Evolutionary conservation across 2,113 vertebrate genomes (phyloP), one percentile per base, ranked within the genome.

Genomic region (Pelobates fuscus): DNA sequence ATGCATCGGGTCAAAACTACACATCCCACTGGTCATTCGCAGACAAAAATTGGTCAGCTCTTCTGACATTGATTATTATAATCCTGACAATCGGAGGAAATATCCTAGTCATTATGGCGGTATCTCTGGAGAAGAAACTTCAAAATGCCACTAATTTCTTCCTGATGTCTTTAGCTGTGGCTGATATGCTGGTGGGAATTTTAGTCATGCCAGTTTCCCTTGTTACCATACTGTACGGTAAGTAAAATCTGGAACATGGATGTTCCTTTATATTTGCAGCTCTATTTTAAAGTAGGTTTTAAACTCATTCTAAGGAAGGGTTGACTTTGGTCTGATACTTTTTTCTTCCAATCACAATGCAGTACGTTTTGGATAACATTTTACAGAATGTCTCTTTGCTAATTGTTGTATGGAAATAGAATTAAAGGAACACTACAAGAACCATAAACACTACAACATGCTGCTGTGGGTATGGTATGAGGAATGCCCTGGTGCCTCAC

Each of bases 121-220:
- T 99, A 70, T 95, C 94, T 17, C 80, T 99, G 89, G 97, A 99
- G 88, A 98, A 97, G 88, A 98, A 98, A 84, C 92, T 99, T 74
- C 97, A 99, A 81, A 99, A 96, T 26, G 97, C 96, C 58, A 99
- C 97, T 58, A 99, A 99, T 86, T 99, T 96, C 84, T 99, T 99
- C 84, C 88, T 98, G 85, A 93, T 98, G 87, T 99, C 97, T 0
- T 87, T 99, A 84, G 97, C 97, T 0, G 94, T 98, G 77, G 97
- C 97, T 1, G 97, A 99, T 86, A 98, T 98, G 95, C 85, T 99
- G 52, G 97, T 99, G 73, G 97, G 97, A 88, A 96, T 99, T 80
- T 91, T 99, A 82, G 97, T 99, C 73, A 99, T 99, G 97, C 97
- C 97, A 0, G 84, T 97, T 67, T 98, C 97, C 12, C 94, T 99